These are phyloP conservation scores for Dendrocincla fuliginosa DNA, from an alignment of 2,797 vertebrate genomes.

Conservation along the genomic window DNA sequence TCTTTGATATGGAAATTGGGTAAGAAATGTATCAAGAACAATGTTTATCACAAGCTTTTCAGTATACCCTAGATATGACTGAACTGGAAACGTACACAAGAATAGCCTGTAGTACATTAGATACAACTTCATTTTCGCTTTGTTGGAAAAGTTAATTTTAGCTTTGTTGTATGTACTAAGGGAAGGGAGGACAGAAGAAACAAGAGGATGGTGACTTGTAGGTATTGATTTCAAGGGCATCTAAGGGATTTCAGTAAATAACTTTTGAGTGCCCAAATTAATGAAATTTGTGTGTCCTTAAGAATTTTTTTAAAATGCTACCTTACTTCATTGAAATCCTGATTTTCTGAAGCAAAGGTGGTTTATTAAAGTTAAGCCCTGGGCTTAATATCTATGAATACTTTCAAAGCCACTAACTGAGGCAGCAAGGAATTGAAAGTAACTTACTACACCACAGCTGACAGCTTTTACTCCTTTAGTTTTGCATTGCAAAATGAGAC, in stretches of 20 bases:
- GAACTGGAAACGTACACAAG: background rate
- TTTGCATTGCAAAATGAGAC: background rate
- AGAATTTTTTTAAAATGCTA: background rate
- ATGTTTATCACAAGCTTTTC: background rate
- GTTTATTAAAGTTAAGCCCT: background rate
- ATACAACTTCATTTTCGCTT: background rate
- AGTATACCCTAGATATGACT: background rate
- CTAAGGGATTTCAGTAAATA: background rate
- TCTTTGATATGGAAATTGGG: background rate
- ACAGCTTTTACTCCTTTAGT: background rate
- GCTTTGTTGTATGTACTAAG: background rate
- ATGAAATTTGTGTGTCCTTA: background rate
- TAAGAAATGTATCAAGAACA: background rate
- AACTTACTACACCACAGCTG: background rate
- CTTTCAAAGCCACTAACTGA: background rate
- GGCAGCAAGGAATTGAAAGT: background rate
- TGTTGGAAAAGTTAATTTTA: background rate
- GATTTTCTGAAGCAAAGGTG: background rate
- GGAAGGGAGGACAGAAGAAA: background rate
- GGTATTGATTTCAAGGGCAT: background rate
- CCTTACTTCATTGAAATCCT: background rate
- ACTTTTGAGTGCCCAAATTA: background rate
- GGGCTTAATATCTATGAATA: background rate
- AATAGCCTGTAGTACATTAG: background rate
- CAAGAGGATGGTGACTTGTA: background rate